Conservation (phyloP, 23 tunicate genomes). For the Ascidia mentula region DNA sequence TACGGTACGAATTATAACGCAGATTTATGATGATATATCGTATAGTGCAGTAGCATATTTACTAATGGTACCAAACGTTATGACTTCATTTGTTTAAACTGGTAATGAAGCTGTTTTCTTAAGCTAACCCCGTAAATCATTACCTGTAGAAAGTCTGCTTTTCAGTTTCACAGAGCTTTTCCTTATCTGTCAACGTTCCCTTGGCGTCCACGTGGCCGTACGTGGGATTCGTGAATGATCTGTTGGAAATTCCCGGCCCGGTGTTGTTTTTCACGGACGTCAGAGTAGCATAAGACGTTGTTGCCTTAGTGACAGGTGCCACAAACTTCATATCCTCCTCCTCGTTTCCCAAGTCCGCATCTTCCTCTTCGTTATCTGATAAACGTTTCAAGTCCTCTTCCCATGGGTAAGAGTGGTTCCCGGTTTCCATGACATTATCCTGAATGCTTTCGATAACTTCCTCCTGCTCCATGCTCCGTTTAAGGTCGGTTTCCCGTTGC, state of each 20-base stretch:
- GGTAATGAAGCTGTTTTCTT: too few relatives aligned
- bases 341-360: not conserved
- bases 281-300: slow-evolving; percentile 24
- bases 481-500: slow-evolving; percentile 66
- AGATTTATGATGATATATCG: too few relatives aligned
- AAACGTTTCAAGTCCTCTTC: slow-evolving; percentile 4
- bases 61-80: too few relatives aligned
- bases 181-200: not conserved
- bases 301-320: slow-evolving; percentile 17
- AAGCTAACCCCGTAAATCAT: too few relatives aligned
- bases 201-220: slow-evolving; percentile 7
- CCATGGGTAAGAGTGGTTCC: not conserved
- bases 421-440: slow-evolving; percentile 8
- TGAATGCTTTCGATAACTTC: not conserved
- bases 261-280: slow-evolving; percentile 15
- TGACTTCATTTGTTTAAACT: too few relatives aligned
- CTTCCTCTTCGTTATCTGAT: slow-evolving; percentile 20
- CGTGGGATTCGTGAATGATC: slow-evolving; percentile 24
- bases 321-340: slow-evolving; percentile 22
- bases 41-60: too few relatives aligned
- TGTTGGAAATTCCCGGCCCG: not conserved
- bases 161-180: too few relatives aligned
- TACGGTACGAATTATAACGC: too few relatives aligned
- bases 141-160: too few relatives aligned
- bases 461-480: slow-evolving; percentile 23